Evolutionary conservation across 2,797 vertebrate species (phyloP).

Genomic region (Cryptoprocta ferox): DNA sequence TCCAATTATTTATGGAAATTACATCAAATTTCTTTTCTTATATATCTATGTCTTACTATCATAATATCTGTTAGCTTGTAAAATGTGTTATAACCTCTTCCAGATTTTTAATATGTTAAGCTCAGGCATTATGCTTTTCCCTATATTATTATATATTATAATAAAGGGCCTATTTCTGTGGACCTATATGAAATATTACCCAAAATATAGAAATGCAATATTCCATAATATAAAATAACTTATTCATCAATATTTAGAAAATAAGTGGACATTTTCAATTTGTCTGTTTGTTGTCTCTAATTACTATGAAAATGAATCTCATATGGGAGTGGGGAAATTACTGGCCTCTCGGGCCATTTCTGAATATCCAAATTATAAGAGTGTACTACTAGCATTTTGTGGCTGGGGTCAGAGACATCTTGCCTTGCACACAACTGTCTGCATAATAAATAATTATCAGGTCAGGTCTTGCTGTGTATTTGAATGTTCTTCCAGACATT

Average conservation of each 20-base stretch:
- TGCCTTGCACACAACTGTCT: not conserved
- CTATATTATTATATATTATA: not conserved
- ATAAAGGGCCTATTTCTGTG: not conserved
- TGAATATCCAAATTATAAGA: not conserved
- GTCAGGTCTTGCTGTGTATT: not conserved
- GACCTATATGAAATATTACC: not conserved
- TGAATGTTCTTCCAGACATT: not conserved
- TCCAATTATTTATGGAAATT: conserved; percentile 4
- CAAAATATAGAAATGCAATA: not conserved
- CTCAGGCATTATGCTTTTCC: not conserved
- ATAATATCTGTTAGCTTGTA: not conserved
- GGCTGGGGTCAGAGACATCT: not conserved
- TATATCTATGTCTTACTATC: not conserved
- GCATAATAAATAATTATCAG: not conserved
- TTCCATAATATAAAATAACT: not conserved
- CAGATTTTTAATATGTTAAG: not conserved
- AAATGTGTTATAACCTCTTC: not conserved
- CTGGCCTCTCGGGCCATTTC: not conserved
- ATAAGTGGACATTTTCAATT: not conserved
- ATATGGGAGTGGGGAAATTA: not conserved
- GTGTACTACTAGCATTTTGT: not conserved
- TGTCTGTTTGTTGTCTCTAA: not conserved
- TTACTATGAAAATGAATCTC: not conserved
- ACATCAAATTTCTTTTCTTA: not conserved
- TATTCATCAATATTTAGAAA: not conserved